These are phyloP conservation scores for Erynnis tages DNA, from an alignment of 2,888 invertebrate genomes.

Conservation along the genomic window DNA sequence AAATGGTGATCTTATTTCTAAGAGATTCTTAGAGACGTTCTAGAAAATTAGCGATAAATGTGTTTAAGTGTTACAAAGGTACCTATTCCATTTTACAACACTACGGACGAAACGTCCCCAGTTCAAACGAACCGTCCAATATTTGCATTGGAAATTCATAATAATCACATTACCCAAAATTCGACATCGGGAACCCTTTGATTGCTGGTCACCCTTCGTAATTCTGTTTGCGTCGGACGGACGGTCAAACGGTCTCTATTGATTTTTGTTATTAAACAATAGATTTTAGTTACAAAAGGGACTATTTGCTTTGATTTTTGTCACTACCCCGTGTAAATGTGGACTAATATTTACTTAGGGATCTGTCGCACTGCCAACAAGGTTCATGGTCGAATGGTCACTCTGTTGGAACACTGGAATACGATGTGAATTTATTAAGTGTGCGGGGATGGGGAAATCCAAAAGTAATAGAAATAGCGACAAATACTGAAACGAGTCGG, in stretches of 20 bases:
- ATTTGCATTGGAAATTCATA: constrained; percentile 78
- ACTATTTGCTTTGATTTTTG: constrained; percentile 31
- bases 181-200: constrained; percentile 58
- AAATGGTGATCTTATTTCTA: too few species aligned
- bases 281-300: constrained; percentile 31
- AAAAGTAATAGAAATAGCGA: too few species aligned
- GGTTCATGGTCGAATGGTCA: not conserved
- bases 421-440: too few species aligned
- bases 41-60: too few species aligned
- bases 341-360: constrained; percentile 18
- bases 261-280: constrained; percentile 43
- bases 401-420: too few species aligned
- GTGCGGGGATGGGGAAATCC: too few species aligned
- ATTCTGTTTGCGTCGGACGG: constrained; percentile 29
- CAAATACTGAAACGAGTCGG: too few species aligned
- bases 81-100: too few species aligned
- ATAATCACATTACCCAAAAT: constrained; percentile 58
- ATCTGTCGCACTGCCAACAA: not conserved
- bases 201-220: constrained; percentile 36
- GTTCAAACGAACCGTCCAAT: constrained; percentile 57
- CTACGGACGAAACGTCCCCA: not conserved
- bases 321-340: constrained; percentile 24
- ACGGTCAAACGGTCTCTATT: constrained; percentile 38
- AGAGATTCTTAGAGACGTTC: too few species aligned
- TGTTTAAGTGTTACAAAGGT: too few species aligned